These are phyloP conservation scores for Plotosus lineatus DNA, from an alignment of 2,113 vertebrate genomes.

Conservation along the genomic window DNA sequence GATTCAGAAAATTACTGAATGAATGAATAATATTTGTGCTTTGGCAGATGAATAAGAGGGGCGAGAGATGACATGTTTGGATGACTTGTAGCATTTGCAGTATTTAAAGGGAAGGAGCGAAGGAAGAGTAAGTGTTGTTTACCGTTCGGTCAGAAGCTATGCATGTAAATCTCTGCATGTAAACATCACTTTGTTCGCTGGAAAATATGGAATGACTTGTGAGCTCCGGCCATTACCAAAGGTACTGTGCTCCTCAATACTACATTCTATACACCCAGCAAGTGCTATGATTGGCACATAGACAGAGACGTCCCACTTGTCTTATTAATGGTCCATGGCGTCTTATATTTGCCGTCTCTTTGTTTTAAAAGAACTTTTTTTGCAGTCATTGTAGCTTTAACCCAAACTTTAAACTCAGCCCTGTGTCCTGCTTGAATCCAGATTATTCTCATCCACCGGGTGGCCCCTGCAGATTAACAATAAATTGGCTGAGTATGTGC, in stretches of 20 bases:
- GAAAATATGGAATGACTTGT: not conserved
- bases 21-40: too few relatives aligned
- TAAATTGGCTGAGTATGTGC: slow-evolving; percentile 30
- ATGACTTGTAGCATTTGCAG: not conserved
- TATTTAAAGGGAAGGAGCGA: not conserved
- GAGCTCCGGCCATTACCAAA: not conserved
- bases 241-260: not conserved
- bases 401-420: slow-evolving; percentile 34
- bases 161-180: not conserved
- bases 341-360: slow-evolving; percentile 18
- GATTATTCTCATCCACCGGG: slow-evolving; percentile 41
- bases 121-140: not conserved
- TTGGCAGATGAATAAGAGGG: too few relatives aligned
- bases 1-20: too few relatives aligned
- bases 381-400: slow-evolving; percentile 10
- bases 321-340: slow-evolving; percentile 1
- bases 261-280: not conserved
- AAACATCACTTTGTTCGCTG: not conserved
- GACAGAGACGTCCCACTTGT: slow-evolving; percentile 12
- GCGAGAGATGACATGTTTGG: too few relatives aligned
- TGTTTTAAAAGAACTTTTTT: slow-evolving; percentile 42
- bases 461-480: slow-evolving; percentile 37
- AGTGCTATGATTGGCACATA: slow-evolving; percentile 21
- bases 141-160: not conserved
- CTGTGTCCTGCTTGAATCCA: slow-evolving; percentile 32